Conservation (phyloP, 2,113 vertebrate species). For the Stigmatopora nigra region DNA sequence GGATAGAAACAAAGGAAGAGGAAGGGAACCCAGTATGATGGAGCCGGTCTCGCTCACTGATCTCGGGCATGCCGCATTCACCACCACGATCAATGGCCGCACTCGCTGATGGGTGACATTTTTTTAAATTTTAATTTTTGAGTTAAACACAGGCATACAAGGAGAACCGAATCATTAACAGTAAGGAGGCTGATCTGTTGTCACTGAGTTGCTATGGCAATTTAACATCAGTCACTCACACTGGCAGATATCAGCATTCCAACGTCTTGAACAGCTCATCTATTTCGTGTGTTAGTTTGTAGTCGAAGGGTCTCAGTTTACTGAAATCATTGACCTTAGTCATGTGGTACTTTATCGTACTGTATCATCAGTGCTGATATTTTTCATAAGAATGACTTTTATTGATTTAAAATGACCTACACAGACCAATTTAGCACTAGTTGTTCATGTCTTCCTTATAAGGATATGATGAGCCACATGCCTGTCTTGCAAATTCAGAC, state of each 20-base stretch:
- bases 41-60: constrained; percentile 45
- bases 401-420: neutral
- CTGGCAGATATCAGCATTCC: constrained; percentile 2
- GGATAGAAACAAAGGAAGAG: constrained; percentile 71
- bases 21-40: constrained; percentile 62
- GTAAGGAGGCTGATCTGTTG: constrained; percentile 8
- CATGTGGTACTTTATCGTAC: neutral
- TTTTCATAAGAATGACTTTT: neutral
- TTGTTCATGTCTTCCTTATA: constrained; percentile 38
- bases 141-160: constrained; percentile 27
- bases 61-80: constrained; percentile 50
- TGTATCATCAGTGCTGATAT: neutral
- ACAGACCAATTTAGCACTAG: constrained; percentile 20
- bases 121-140: constrained; percentile 20
- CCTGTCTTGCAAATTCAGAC: constrained; percentile 11
- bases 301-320: neutral
- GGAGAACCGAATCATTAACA: constrained; percentile 21
- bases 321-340: neutral
- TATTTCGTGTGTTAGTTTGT: neutral
- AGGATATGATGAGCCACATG: constrained; percentile 23
- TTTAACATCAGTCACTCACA: constrained; percentile 16
- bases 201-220: constrained; percentile 5
- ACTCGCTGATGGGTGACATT: constrained; percentile 37
- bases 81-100: constrained; percentile 42
- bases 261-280: neutral